phyloP scores from a whole-genome alignment of 2,113 vertebrate genomes.

The Bufo gargarizans region DNA sequence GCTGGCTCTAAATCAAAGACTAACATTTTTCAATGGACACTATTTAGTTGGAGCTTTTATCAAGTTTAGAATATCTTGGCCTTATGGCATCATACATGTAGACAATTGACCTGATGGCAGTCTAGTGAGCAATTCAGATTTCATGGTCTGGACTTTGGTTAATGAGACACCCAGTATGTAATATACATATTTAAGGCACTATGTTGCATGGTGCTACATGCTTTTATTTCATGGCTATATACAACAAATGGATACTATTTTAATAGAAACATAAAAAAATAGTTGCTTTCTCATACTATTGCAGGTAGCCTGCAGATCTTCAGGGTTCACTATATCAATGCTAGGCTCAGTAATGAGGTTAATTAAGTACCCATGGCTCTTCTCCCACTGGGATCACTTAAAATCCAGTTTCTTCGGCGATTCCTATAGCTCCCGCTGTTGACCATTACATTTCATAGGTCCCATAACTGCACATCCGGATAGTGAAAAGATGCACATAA shows the following conservation, averaged over 20 bases:
- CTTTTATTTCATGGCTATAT: background rate
- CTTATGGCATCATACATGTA: too few relatives aligned
- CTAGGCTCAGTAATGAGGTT: constrained; percentile 13
- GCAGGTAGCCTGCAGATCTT: background rate
- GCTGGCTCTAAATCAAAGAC: too few relatives aligned
- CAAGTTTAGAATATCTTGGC: too few relatives aligned
- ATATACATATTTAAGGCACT: background rate
- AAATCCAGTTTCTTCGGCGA: background rate
- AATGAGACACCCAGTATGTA: background rate
- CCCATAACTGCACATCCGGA: constrained; percentile 32
- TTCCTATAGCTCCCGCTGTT: background rate
- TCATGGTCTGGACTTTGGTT: background rate
- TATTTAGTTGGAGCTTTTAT: too few relatives aligned
- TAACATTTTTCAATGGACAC: too few relatives aligned
- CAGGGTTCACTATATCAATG: background rate
- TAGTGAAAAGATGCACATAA: constrained; percentile 37
- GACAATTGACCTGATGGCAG: too few relatives aligned
- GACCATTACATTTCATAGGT: constrained; percentile 33
- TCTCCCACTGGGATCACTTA: constrained; percentile 47
- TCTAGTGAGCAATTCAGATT: too few relatives aligned
- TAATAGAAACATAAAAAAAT: background rate
- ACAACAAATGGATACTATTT: background rate
- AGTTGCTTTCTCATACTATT: background rate
- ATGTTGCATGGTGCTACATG: background rate
- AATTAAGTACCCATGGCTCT: background rate